Percentiles rank a stretch among this genome's conserved stretches.
Conservation (phyloP, 2,113 vertebrate species). For the Apistogramma diplotaenia region DNA sequence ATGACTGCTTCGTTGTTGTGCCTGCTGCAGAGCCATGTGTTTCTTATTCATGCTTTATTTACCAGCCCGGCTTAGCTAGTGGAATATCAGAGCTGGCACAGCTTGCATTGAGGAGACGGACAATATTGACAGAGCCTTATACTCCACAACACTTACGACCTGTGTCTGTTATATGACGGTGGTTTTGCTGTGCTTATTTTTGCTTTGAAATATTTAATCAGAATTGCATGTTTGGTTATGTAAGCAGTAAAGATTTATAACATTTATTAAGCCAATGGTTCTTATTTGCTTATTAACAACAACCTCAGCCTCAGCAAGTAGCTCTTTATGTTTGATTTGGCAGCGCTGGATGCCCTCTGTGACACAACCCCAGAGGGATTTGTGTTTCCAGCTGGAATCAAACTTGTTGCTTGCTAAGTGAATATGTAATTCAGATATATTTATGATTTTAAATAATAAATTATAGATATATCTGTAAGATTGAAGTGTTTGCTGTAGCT, state of each 20-base stretch:
- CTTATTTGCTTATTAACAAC: neutral
- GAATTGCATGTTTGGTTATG: neutral
- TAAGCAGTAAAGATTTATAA: neutral
- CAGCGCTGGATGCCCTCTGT: neutral
- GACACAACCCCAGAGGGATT: neutral
- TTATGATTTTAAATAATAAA: neutral
- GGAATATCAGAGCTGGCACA: constrained; percentile 17
- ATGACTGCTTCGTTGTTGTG: constrained; percentile 59
- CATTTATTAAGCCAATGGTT: neutral
- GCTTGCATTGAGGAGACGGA: neutral
- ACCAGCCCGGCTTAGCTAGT: neutral
- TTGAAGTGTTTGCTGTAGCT: neutral
- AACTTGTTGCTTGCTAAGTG: neutral
- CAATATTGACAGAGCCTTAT: neutral
- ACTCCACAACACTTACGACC: neutral
- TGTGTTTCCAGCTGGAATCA: neutral
- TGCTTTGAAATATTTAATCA: neutral
- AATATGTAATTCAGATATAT: neutral
- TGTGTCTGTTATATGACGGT: neutral
- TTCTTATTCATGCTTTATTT: constrained; percentile 53
- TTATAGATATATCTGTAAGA: neutral
- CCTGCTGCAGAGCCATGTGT: constrained; percentile 61
- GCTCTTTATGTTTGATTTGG: neutral
- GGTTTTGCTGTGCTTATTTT: neutral
- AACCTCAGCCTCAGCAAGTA: too few relatives aligned